These are phyloP conservation scores for Ptiloglossa arizonensis DNA, from an alignment of 1,140 invertebrate genomes.

Conservation along the genomic window DNA sequence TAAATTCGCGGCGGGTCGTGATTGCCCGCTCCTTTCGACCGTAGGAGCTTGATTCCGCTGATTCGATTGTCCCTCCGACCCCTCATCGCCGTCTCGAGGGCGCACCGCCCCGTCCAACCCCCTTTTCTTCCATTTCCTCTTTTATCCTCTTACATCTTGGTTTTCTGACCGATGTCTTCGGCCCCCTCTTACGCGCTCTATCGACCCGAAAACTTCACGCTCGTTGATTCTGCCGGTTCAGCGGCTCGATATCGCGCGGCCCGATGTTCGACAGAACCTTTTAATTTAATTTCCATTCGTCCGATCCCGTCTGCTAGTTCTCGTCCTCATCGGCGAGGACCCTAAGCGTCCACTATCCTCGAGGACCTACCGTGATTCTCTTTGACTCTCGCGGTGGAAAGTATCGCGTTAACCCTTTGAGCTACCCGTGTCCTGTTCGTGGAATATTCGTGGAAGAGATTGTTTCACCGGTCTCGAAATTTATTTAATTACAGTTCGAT, in stretches of 20 bases:
- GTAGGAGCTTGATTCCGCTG: constrained; percentile 61
- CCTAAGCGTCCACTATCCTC: neutral
- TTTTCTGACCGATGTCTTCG: constrained; percentile 44
- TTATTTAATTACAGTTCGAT: too few species aligned
- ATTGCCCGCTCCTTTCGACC: constrained; percentile 53
- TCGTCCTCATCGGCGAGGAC: too few species aligned
- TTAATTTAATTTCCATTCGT: constrained; percentile 48
- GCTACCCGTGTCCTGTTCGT: too few species aligned
- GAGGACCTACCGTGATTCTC: too few species aligned
- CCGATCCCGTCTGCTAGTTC: neutral
- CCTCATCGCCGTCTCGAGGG: constrained; percentile 19
- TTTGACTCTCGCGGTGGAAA: too few species aligned
- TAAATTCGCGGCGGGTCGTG: constrained; percentile 64
- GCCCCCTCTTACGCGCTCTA: constrained; percentile 35
- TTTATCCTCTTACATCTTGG: constrained; percentile 26
- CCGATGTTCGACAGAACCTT: constrained; percentile 28
- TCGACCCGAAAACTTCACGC: constrained; percentile 57
- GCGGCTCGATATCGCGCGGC: constrained; percentile 6
- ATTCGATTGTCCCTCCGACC: constrained; percentile 64
- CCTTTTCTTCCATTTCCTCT: neutral
- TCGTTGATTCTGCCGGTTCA: constrained; percentile 31
- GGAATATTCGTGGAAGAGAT: too few species aligned
- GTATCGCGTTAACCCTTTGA: too few species aligned
- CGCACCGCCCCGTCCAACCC: neutral
- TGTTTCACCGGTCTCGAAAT: too few species aligned